Percentiles rank a stretch among this genome's conserved stretches.
phyloP scores from a whole-genome alignment of 1,140 invertebrate genomes.

The Hypsibius dujardini region DNA sequence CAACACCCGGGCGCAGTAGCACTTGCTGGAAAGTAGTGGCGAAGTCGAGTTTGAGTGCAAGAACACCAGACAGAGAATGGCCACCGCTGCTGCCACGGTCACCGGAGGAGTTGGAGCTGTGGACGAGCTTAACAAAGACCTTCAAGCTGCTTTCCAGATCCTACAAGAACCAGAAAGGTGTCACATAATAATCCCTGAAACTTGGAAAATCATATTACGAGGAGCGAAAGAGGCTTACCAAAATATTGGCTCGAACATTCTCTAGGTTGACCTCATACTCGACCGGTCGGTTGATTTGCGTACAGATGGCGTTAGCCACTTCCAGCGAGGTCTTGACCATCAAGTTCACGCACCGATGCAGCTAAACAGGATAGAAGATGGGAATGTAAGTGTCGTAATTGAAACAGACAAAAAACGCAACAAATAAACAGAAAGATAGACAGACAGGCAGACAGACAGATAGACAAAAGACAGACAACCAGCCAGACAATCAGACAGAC shows the following conservation, averaged over 20 bases:
- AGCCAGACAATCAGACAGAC: not conserved
- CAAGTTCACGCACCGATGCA: not conserved
- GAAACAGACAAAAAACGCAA: not conserved
- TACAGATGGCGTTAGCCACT: not conserved
- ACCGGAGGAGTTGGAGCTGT: not conserved
- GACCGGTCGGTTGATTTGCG: not conserved
- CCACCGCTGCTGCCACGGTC: not conserved
- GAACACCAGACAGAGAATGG: not conserved
- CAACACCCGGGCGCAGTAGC: no score
- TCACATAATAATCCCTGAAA: not conserved
- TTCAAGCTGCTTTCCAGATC: constrained; percentile 1
- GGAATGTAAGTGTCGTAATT: not conserved
- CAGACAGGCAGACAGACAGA: not conserved
- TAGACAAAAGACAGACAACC: not conserved
- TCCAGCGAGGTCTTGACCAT: not conserved
- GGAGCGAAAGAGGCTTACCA: not conserved
- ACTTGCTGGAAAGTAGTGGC: no score
- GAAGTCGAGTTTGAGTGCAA: not conserved
- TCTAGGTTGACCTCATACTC: not conserved
- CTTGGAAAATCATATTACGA: not conserved
- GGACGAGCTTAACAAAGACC: not conserved
- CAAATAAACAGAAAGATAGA: not conserved
- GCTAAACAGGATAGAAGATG: not conserved
- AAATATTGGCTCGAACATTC: not conserved
- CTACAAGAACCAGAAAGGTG: not conserved